Conservation (phyloP, 2,797 vertebrate species). For the Nyctibius grandis region DNA sequence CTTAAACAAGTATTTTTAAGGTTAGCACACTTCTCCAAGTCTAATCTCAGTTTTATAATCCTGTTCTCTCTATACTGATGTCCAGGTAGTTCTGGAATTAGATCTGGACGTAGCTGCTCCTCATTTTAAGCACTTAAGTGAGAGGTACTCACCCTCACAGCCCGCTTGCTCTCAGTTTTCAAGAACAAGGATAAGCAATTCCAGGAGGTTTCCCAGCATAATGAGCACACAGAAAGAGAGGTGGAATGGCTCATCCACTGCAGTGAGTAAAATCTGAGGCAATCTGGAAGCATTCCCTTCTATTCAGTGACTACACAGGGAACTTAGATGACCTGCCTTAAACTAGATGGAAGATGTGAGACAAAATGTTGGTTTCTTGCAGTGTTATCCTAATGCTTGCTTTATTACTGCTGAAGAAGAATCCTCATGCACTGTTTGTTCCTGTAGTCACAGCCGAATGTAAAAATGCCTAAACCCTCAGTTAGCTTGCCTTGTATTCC, state of each 20-base stretch:
- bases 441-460: background rate
- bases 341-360: background rate
- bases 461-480: background rate
- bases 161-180: background rate
- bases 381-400: background rate
- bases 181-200: background rate
- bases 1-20: background rate
- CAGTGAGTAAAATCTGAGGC: background rate
- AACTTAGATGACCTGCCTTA: background rate
- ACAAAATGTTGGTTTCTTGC: background rate
- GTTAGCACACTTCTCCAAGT: background rate
- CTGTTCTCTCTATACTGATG: background rate
- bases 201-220: background rate
- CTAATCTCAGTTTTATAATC: background rate
- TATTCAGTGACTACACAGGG: background rate
- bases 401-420: background rate
- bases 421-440: background rate
- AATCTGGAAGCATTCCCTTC: background rate
- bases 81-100: rapidly evolving
- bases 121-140: background rate
- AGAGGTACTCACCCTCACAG: background rate
- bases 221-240: background rate
- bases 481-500: background rate
- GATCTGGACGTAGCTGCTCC: background rate
- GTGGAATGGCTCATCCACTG: background rate